Evolutionary conservation across 92 coral and sea anemone species (phyloP).

Genomic region (Palythoa caribaeorum): DNA sequence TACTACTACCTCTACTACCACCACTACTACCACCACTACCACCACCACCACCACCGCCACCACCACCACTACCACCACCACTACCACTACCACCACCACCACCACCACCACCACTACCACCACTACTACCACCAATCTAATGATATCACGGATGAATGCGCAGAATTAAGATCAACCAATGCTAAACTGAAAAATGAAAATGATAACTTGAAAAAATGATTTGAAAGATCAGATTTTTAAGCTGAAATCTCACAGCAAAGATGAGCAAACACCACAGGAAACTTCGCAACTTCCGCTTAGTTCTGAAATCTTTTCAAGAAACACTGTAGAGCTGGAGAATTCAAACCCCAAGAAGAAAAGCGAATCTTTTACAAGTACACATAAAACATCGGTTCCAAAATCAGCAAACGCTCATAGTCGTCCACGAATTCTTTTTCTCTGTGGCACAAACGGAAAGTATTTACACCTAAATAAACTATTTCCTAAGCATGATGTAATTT

Average conservation of each 20-base stretch:
- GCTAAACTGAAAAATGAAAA: too few species aligned
- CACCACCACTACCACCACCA: too few species aligned
- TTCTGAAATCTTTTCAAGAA: neutral
- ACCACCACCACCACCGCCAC: too few species aligned
- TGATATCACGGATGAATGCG: neutral
- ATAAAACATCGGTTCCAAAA: neutral
- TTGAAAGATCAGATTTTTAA: neutral
- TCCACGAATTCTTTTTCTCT: neutral
- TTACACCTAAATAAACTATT: conserved; percentile 11
- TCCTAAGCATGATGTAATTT: conserved; percentile 11
- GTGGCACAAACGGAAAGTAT: conserved; percentile 43
- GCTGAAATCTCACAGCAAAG: neutral
- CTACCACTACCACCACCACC: too few species aligned
- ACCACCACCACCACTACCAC: too few species aligned
- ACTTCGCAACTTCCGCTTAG: neutral
- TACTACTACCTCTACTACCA: too few species aligned
- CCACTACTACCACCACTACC: too few species aligned
- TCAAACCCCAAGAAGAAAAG: neutral
- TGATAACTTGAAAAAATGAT: conserved; percentile 41
- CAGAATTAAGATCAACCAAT: neutral
- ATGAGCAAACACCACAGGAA: too few species aligned
- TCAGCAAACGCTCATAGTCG: neutral
- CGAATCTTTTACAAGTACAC: neutral
- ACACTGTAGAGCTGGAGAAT: neutral
- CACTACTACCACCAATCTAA: too few species aligned